Conservation (phyloP, 30 jellyfish, hydroid and myxozoan genomes). For the Hydra vulgaris region DNA sequence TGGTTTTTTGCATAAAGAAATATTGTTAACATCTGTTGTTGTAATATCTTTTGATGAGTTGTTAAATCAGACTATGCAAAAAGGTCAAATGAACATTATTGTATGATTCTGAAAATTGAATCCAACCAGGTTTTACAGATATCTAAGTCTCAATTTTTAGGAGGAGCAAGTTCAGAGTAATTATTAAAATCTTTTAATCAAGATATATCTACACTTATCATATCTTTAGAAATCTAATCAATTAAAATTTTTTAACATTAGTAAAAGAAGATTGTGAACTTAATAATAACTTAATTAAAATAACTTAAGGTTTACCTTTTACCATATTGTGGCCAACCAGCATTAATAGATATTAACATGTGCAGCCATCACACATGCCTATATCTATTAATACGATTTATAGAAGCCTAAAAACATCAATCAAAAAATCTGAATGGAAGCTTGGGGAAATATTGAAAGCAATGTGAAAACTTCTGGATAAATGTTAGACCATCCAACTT, state of each 20-base stretch:
- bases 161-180: background rate
- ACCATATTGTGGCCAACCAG: background rate
- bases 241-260: too few species aligned
- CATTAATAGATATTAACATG: background rate
- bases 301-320: too few species aligned
- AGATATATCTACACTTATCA: background rate
- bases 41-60: background rate
- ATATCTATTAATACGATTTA: too few species aligned
- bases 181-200: background rate
- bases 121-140: background rate
- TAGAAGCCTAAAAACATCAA: background rate
- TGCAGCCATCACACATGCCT: background rate
- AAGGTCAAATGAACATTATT: background rate
- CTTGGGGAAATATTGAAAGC: background rate
- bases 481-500: too few species aligned
- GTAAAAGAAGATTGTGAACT: background rate
- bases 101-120: background rate
- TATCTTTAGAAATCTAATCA: background rate
- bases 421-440: background rate
- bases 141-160: background rate
- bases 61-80: background rate
- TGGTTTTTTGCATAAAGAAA: background rate
- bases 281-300: too few species aligned
- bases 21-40: background rate
- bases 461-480: background rate